Conservation (phyloP, 2,113 vertebrate genomes). For the Scomber scombrus region DNA sequence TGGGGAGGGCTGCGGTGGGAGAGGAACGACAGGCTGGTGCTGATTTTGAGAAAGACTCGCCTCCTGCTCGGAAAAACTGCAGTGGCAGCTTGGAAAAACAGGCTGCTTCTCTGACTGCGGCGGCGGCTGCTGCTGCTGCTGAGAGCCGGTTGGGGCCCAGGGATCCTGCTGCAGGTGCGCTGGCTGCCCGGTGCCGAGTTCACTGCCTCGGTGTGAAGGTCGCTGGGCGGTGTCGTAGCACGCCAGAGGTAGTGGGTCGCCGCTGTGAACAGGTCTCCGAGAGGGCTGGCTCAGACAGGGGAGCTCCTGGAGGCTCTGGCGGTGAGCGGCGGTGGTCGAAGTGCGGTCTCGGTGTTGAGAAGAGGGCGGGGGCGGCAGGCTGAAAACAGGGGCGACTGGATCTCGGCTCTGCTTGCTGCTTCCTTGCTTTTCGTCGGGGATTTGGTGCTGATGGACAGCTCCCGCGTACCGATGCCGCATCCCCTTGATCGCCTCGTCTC, state of each 20-base stretch:
- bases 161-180: slow-evolving; percentile 77
- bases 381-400: slow-evolving; percentile 76
- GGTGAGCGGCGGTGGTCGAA: slow-evolving; percentile 70
- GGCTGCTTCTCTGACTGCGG: slow-evolving; percentile 71
- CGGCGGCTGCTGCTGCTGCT: slow-evolving; percentile 64
- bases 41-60: slow-evolving; percentile 72
- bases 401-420: slow-evolving; percentile 67
- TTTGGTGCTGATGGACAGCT: slow-evolving; percentile 82
- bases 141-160: slow-evolving; percentile 78
- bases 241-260: slow-evolving; percentile 75
- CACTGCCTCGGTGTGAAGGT: slow-evolving; percentile 63
- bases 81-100: slow-evolving; percentile 82
- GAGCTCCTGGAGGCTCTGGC: slow-evolving; percentile 82
- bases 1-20: slow-evolving; percentile 83
- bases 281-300: slow-evolving; percentile 81
- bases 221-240: slow-evolving; percentile 73
- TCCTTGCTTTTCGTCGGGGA: slow-evolving; percentile 64
- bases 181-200: slow-evolving; percentile 65
- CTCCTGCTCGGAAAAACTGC: slow-evolving; percentile 81
- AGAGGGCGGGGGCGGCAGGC: slow-evolving; percentile 83
- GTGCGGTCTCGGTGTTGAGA: slow-evolving; percentile 80
- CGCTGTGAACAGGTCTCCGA: slow-evolving; percentile 74
- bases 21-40: slow-evolving; percentile 65
- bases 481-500: slow-evolving; percentile 83
- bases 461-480: slow-evolving; percentile 85